phyloP scores from a whole-genome alignment of 1,140 invertebrate genomes.

The Ooceraea biroi region DNA sequence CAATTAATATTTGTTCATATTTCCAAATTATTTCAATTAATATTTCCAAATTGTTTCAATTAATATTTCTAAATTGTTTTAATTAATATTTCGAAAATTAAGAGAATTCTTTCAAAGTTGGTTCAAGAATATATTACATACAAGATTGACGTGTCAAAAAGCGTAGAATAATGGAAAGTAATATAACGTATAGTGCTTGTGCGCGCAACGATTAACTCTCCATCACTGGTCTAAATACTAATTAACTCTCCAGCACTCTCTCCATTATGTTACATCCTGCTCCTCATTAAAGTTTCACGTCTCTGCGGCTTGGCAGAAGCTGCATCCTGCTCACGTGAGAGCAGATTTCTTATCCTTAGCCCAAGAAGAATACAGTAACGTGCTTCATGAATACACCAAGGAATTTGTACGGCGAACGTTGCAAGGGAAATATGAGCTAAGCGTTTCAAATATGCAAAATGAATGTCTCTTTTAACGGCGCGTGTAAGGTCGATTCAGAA shows the following conservation, averaged over 20 bases:
- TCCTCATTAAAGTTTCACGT: background rate
- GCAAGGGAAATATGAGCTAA: conserved; percentile 7
- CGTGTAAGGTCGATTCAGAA: background rate
- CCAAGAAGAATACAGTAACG: background rate
- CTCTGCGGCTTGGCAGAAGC: too few relatives aligned
- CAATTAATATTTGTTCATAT: background rate
- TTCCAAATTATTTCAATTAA: too few relatives aligned
- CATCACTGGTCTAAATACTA: background rate
- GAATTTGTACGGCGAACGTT: background rate
- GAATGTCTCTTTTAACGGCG: background rate
- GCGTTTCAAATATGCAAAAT: conserved; percentile 13
- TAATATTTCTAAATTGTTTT: background rate
- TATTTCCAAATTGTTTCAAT: background rate
- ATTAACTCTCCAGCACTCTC: background rate
- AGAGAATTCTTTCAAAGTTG: too few relatives aligned
- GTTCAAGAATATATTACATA: too few relatives aligned
- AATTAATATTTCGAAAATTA: background rate
- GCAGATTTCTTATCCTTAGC: background rate
- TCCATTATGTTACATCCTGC: background rate
- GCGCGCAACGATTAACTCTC: background rate
- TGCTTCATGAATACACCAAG: conserved; percentile 14
- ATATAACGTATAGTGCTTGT: too few relatives aligned
- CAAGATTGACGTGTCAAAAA: too few relatives aligned
- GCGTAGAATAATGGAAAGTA: too few relatives aligned
- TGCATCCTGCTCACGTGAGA: background rate